phyloP scores from a whole-genome alignment of 2,888 invertebrate genomes.

The Melieria picta region DNA sequence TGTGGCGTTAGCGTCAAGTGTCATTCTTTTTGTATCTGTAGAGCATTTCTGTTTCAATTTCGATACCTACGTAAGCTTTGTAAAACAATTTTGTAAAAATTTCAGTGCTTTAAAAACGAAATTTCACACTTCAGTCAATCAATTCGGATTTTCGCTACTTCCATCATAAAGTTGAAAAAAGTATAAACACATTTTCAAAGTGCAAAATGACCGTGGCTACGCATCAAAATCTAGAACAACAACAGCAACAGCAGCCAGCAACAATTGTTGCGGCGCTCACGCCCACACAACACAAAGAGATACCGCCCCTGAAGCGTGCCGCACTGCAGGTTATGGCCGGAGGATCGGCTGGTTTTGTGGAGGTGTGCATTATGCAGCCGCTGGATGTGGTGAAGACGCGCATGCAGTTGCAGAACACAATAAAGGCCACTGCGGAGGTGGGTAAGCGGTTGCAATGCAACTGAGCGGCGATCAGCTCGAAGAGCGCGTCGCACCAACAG shows the following conservation, averaged over 20 bases:
- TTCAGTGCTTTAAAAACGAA: not conserved
- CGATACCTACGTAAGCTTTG: no score
- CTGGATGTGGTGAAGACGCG: slow-evolving; percentile 93
- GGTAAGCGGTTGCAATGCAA: slow-evolving; percentile 50
- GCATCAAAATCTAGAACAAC: not conserved
- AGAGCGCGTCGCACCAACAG: no score
- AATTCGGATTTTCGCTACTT: no score
- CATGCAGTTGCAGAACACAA: slow-evolving; percentile 77
- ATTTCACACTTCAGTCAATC: no score
- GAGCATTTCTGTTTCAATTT: no score
- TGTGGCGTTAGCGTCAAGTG: not conserved
- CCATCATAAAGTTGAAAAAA: no score
- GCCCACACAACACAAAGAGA: slow-evolving; percentile 43
- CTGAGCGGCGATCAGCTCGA: not conserved
- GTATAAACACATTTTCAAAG: not conserved
- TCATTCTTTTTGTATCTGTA: no score
- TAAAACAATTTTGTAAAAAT: not conserved
- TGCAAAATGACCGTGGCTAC: slow-evolving; percentile 1
- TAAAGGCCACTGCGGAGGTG: slow-evolving; percentile 49
- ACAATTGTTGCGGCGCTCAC: not conserved
- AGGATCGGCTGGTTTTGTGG: slow-evolving; percentile 92
- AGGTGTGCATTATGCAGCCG: slow-evolving; percentile 97
- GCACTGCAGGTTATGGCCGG: slow-evolving; percentile 72
- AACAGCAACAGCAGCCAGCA: slow-evolving; percentile 14
- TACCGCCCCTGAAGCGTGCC: slow-evolving; percentile 55